phyloP scores from a whole-genome alignment of 1,140 invertebrate species.

The Drosophila nannoptera region DNA sequence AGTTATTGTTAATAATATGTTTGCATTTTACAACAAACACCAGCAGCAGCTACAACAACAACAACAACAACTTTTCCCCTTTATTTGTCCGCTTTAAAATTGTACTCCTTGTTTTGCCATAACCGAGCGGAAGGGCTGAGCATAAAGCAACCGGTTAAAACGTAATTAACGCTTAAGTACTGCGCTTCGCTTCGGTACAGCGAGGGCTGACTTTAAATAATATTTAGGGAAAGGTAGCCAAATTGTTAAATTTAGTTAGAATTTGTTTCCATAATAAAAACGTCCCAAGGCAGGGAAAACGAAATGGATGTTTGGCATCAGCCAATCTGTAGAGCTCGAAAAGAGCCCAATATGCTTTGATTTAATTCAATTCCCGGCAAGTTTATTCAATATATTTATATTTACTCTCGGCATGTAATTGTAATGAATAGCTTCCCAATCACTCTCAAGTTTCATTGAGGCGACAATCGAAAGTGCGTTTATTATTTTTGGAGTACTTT shows the following conservation, averaged over 20 bases:
- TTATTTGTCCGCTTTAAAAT: slow-evolving; percentile 12
- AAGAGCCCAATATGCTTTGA: no score
- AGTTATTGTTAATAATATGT: slow-evolving; percentile 69
- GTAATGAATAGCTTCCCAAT: no score
- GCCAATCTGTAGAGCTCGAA: no score
- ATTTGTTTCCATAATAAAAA: no score
- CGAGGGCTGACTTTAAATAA: background rate
- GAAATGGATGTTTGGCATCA: no score
- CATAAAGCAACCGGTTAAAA: slow-evolving; percentile 3
- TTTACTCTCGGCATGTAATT: no score
- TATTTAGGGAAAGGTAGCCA: background rate
- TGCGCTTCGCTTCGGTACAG: background rate
- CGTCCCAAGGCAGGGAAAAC: no score
- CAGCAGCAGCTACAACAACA: no score
- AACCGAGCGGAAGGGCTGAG: background rate
- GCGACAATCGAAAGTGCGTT: background rate
- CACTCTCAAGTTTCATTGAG: no score
- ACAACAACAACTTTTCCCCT: background rate
- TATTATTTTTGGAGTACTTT: slow-evolving; percentile 7
- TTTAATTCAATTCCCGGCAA: no score
- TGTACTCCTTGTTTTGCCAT: background rate
- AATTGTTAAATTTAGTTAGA: no score
- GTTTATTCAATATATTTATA: no score
- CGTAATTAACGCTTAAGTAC: slow-evolving; percentile 2
- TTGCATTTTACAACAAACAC: slow-evolving; percentile 19